These are phyloP conservation scores for Drosophila mauritiana DNA, from an alignment of 1,140 invertebrate genomes.

Conservation along the genomic window DNA sequence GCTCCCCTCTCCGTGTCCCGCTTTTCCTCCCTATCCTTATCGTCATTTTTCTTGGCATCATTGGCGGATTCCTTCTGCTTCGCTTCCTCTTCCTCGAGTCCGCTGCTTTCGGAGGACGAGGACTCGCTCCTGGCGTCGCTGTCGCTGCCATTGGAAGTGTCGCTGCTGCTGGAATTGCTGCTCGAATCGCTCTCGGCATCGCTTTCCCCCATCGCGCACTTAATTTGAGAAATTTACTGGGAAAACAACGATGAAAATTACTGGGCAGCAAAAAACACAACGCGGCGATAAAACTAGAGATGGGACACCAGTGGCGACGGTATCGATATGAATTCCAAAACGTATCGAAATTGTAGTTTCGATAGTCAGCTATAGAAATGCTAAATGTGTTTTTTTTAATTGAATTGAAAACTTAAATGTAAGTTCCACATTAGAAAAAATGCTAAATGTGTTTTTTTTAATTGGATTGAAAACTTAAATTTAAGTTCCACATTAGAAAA, in stretches of 20 bases:
- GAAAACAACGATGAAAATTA: slow-evolving; percentile 53
- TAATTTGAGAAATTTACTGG: slow-evolving; percentile 7
- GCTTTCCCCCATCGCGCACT: slow-evolving; percentile 55
- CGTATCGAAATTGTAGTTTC: too few relatives aligned
- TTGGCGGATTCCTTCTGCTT: slow-evolving; percentile 1
- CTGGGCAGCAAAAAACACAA: slow-evolving; percentile 27
- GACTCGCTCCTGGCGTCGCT: slow-evolving; percentile 37
- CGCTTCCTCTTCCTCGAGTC: slow-evolving; percentile 42
- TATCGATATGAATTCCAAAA: not conserved
- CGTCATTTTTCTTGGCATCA: slow-evolving; percentile 14
- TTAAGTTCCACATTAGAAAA: too few relatives aligned
- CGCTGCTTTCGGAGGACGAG: slow-evolving; percentile 28
- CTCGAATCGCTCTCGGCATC: slow-evolving; percentile 66
- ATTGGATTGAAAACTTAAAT: too few relatives aligned
- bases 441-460: too few relatives aligned
- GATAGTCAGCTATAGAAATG: not conserved
- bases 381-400: too few relatives aligned
- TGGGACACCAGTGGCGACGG: not conserved
- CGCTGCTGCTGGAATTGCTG: slow-evolving; percentile 53
- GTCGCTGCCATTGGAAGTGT: slow-evolving; percentile 33
- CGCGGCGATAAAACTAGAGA: slow-evolving; percentile 18
- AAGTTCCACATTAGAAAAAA: too few relatives aligned
- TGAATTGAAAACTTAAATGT: too few relatives aligned
- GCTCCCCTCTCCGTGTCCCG: slow-evolving; percentile 2
- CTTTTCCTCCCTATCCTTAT: slow-evolving; percentile 10